Evolutionary conservation across 2,888 invertebrate species (phyloP).

Genomic region (Eupithecia subfuscata): DNA sequence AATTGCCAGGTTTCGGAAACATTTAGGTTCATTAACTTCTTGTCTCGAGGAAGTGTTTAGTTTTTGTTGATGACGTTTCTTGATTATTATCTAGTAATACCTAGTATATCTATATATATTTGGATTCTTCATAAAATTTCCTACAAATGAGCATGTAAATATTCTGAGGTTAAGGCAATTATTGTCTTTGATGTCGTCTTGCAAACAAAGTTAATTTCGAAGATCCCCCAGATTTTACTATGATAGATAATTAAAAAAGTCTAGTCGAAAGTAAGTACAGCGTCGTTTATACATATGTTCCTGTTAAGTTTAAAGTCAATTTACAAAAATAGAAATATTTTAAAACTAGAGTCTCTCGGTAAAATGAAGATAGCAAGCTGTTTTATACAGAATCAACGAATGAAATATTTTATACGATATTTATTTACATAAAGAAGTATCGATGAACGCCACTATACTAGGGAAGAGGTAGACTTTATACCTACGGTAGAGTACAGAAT

Average conservation of each 20-base stretch:
- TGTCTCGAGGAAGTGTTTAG: conserved; percentile 32
- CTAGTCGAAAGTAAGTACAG: background rate
- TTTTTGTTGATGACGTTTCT: conserved; percentile 16
- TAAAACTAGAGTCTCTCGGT: background rate
- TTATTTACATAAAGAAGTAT: too few species aligned
- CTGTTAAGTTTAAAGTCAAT: background rate
- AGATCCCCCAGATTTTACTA: background rate
- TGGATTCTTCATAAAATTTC: too few species aligned
- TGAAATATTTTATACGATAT: too few species aligned
- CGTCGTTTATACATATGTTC: background rate
- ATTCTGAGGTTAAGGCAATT: background rate
- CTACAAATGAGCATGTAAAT: too few species aligned
- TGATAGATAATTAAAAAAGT: background rate
- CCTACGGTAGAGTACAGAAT: background rate
- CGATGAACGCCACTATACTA: too few species aligned
- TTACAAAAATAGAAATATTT: background rate
- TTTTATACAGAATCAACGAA: background rate
- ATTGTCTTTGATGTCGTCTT: background rate
- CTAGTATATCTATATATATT: too few species aligned
- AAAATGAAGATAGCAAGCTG: background rate
- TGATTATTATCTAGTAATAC: background rate
- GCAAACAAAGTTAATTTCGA: background rate
- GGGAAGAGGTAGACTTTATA: background rate
- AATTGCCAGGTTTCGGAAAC: conserved; percentile 33
- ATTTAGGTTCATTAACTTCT: conserved; percentile 38